Evolutionary conservation across 2,113 vertebrate genomes (phyloP).

Genomic region (Pachycephala philippinensis): DNA sequence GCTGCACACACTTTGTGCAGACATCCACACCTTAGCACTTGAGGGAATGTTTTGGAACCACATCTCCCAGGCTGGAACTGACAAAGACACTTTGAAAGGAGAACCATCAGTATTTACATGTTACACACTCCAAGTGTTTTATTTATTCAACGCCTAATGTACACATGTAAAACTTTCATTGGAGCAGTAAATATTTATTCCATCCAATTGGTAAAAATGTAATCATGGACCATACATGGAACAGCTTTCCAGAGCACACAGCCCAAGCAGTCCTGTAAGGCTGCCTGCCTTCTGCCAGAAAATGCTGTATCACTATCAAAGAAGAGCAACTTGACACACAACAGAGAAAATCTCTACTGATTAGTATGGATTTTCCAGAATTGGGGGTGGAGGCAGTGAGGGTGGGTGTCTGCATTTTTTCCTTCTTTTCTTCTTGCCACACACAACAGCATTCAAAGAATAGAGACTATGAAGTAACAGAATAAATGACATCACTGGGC

Average conservation of each 20-base stretch:
- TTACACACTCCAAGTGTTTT: not conserved
- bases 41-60: not conserved
- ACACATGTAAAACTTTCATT: not conserved
- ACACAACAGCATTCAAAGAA: not conserved
- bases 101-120: not conserved
- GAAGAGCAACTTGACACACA: not conserved
- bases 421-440: not conserved
- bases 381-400: rapidly evolving
- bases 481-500: not conserved
- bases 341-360: not conserved
- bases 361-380: not conserved
- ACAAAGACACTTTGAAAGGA: not conserved
- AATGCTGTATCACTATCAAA: not conserved
- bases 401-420: not conserved
- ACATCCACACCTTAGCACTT: not conserved
- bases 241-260: not conserved
- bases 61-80: not conserved
- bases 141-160: not conserved
- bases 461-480: not conserved
- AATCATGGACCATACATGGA: not conserved
- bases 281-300: not conserved
- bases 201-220: slow-evolving; percentile 6
- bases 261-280: not conserved
- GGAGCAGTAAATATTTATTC: slow-evolving; percentile 44
- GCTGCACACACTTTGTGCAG: not conserved